Percentiles rank a stretch among this genome's conserved stretches.
Conservation (phyloP, 2,113 vertebrate genomes). For the Festucalex cinctus region DNA sequence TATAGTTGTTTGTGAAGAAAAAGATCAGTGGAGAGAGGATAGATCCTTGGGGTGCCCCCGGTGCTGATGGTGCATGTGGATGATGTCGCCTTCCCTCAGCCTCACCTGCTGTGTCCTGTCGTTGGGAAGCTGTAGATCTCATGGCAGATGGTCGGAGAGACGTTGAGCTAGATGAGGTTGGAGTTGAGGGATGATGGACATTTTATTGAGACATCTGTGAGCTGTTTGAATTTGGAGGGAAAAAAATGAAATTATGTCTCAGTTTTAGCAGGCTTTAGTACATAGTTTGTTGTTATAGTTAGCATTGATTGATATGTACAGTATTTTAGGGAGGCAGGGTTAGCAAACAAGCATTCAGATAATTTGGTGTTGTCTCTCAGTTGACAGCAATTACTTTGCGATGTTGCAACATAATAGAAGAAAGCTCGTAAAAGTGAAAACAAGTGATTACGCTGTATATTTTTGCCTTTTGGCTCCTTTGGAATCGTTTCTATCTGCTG, state of each 20-base stretch:
- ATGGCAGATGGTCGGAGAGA: too few species aligned
- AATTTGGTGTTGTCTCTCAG: not conserved
- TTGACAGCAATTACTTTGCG: not conserved
- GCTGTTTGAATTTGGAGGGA: not conserved
- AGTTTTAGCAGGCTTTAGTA: not conserved
- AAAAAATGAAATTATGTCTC: not conserved
- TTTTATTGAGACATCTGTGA: not conserved
- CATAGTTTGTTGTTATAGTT: not conserved
- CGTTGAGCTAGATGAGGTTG: too few species aligned
- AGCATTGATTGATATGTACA: not conserved
- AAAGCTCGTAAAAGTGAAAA: not conserved
- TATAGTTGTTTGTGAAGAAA: too few species aligned
- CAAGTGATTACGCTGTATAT: not conserved
- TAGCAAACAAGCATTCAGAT: too few species aligned
- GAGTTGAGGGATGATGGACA: too few species aligned
- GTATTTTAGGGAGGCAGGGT: too few species aligned
- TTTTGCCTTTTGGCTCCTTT: not conserved
- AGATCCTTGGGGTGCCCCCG: not conserved
- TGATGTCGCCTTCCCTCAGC: not conserved
- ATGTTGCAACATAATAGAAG: not conserved
- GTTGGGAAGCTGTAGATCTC: too few species aligned
- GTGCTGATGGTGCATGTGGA: not conserved
- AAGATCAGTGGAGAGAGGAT: not conserved
- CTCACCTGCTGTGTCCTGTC: too few species aligned
- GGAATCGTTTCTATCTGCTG: not conserved